phyloP scores from a whole-genome alignment of 2,113 vertebrate genomes.

The Coptodon bakossiorum region DNA sequence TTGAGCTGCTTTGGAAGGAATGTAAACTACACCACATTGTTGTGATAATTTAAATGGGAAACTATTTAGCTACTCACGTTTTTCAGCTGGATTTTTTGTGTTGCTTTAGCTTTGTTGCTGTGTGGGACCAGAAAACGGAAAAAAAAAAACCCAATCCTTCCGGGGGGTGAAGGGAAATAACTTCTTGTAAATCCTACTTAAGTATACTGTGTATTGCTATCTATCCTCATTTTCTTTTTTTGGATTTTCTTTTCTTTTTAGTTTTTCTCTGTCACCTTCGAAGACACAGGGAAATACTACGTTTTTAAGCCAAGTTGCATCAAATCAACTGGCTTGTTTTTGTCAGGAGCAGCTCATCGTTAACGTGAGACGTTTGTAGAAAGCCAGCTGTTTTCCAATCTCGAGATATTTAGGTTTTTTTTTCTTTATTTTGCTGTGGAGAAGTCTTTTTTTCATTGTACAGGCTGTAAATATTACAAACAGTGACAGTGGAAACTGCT shows the following conservation, averaged over 20 bases:
- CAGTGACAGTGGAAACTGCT: slow-evolving; percentile 15
- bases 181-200: slow-evolving; percentile 52
- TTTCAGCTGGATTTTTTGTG: slow-evolving; percentile 42
- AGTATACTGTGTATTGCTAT: slow-evolving; percentile 48
- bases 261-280: neutral
- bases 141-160: neutral
- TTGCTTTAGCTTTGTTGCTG: slow-evolving; percentile 45
- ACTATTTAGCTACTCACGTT: slow-evolving; percentile 51
- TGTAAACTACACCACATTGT: slow-evolving; percentile 68
- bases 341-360: neutral
- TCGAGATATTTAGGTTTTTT: neutral
- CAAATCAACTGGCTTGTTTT: slow-evolving; percentile 19
- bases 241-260: neutral
- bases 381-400: neutral
- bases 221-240: slow-evolving; percentile 9
- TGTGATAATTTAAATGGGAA: slow-evolving; percentile 65
- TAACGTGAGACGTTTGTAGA: neutral
- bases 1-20: slow-evolving; percentile 53
- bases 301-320: slow-evolving; percentile 12
- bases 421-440: neutral
- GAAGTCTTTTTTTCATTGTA: slow-evolving; percentile 50
- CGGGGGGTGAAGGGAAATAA: neutral
- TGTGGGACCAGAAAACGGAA: slow-evolving; percentile 35
- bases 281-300: slow-evolving; percentile 4
- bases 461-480: slow-evolving; percentile 72